These are phyloP conservation scores for Heliconius erato DNA, from an alignment of 2,888 invertebrate species.

Conservation along the genomic window DNA sequence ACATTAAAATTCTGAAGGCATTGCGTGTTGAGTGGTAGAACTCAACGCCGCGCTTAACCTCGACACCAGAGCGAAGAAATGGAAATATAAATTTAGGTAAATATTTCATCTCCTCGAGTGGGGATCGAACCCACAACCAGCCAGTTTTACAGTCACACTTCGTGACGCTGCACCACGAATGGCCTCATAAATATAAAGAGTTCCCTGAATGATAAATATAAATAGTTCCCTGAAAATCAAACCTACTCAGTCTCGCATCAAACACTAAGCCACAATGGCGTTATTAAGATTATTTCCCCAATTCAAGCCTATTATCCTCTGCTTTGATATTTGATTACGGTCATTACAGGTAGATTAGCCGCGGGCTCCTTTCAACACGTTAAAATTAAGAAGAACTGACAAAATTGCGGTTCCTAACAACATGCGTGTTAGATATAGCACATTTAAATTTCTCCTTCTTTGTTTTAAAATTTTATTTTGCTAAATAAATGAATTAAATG, in stretches of 20 bases:
- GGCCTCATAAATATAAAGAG: no score
- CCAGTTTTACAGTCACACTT: no score
- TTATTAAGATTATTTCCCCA: not conserved
- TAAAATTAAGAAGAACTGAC: not conserved
- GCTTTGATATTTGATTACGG: constrained; percentile 23
- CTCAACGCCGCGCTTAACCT: no score
- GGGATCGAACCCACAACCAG: no score
- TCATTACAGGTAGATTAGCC: constrained; percentile 20
- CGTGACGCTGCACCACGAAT: no score
- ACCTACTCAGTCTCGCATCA: not conserved
- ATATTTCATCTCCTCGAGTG: no score
- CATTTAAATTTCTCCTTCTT: not conserved
- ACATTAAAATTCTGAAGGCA: no score
- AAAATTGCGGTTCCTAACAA: not conserved
- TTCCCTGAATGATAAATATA: not conserved
- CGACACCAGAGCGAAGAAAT: no score
- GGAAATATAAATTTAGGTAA: no score
- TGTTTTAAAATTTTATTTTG: not conserved
- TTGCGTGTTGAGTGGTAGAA: no score
- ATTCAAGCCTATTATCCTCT: constrained; percentile 4
- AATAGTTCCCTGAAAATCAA: not conserved
- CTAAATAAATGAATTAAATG: not conserved
- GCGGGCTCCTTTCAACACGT: constrained; percentile 21
- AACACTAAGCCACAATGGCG: not conserved
- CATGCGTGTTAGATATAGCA: constrained; percentile 9